Conservation (phyloP, 2,888 invertebrate species). For the Tetrapedia diversipes region DNA sequence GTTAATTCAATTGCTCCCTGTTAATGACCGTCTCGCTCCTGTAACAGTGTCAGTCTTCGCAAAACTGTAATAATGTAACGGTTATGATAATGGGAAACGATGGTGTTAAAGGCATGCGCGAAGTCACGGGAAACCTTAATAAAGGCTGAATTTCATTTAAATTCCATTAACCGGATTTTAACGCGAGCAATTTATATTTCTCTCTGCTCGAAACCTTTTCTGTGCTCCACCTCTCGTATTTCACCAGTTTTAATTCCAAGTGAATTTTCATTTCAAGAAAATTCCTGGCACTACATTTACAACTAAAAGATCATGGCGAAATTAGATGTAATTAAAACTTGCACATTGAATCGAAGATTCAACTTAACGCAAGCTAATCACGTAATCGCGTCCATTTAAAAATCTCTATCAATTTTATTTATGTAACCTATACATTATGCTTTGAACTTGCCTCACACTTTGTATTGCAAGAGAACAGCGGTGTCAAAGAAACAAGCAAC, state of each 20-base stretch:
- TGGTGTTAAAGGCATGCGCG: conserved; percentile 30
- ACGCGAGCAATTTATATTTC: conserved; percentile 30
- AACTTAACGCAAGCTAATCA: too few species aligned
- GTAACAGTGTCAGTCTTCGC: conserved; percentile 18
- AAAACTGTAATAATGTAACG: conserved; percentile 43
- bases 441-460: background rate
- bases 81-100: conserved; percentile 56
- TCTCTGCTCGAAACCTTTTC: conserved; percentile 27
- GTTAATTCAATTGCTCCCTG: conserved; percentile 45
- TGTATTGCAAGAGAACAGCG: background rate
- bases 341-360: too few species aligned
- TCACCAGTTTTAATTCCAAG: background rate
- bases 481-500: background rate
- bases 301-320: too few species aligned
- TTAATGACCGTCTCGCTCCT: conserved; percentile 39
- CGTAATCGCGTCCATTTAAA: too few species aligned
- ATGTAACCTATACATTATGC: background rate
- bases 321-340: too few species aligned
- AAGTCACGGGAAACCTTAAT: conserved; percentile 36
- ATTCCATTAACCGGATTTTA: conserved; percentile 48
- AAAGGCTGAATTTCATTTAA: conserved; percentile 51
- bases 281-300: too few species aligned
- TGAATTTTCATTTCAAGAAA: too few species aligned
- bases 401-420: background rate
- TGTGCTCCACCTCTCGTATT: conserved; percentile 21